phyloP scores from a whole-genome alignment of 2,113 vertebrate genomes.

The Elephas maximus region DNA sequence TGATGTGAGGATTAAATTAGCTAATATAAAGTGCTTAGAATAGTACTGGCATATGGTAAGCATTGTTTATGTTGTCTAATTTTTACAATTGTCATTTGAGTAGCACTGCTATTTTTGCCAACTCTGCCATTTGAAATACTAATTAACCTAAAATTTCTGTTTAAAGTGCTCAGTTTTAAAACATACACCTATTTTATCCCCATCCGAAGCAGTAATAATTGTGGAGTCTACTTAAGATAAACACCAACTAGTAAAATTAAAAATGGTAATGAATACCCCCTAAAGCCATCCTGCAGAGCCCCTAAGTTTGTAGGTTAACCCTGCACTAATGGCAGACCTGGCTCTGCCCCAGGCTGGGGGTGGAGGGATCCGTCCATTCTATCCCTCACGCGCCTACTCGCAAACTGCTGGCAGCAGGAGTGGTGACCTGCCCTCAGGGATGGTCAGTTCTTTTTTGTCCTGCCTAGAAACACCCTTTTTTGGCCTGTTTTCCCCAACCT shows the following conservation, averaged over 20 bases:
- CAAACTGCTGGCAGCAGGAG: background rate
- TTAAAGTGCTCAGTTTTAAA: slow-evolving; percentile 49
- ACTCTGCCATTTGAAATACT: background rate
- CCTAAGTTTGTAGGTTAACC: background rate
- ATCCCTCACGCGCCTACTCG: rapidly evolving
- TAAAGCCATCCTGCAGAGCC: background rate
- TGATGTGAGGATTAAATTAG: background rate
- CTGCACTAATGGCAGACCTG: background rate
- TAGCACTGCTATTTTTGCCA: background rate
- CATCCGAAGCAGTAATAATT: background rate
- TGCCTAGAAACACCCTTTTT: background rate
- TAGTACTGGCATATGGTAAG: background rate
- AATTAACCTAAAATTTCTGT: slow-evolving; percentile 36
- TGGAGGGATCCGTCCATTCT: background rate
- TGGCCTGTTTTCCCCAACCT: background rate
- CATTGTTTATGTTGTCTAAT: background rate
- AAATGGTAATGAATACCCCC: background rate
- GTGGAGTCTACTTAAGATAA: background rate
- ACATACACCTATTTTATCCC: slow-evolving; percentile 12
- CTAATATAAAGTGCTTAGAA: background rate
- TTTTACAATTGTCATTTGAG: background rate
- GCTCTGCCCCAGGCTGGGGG: background rate
- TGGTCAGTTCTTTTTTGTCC: background rate
- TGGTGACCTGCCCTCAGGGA: background rate
- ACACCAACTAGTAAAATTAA: background rate